A percentile compares a stretch with the other conserved stretches of the same genome.
These are phyloP conservation scores for Botia almorhae DNA, from an alignment of 2,797 vertebrate species.

Conservation along the genomic window DNA sequence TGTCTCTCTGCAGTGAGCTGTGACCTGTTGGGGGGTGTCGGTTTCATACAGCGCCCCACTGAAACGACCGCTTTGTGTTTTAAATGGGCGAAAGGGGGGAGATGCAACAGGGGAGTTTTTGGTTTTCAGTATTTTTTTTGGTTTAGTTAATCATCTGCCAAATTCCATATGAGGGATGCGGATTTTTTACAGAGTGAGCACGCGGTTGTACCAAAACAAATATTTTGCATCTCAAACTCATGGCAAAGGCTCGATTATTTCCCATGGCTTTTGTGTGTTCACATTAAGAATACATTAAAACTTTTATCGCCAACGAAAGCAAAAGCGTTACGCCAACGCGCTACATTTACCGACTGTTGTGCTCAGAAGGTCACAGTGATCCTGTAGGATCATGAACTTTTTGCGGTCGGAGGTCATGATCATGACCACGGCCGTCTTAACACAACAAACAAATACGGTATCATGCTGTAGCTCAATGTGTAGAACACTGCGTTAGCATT, in stretches of 20 bases:
- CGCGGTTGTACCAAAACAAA: constrained; percentile 49
- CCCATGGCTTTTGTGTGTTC: constrained; percentile 7
- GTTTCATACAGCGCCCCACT: constrained; percentile 38
- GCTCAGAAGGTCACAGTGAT: constrained; percentile 83
- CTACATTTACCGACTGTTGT: constrained; percentile 83
- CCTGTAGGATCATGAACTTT: constrained; percentile 85
- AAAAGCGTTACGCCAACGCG: neutral
- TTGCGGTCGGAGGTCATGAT: constrained; percentile 84
- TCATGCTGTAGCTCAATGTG: neutral
- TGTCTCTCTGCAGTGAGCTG: constrained; percentile 46
- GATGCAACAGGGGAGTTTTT: constrained; percentile 25
- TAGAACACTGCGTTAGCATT: too few relatives aligned
- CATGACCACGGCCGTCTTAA: constrained; percentile 83
- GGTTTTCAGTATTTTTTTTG: too few relatives aligned
- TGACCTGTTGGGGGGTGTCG: constrained; percentile 45
- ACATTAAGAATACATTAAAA: constrained; percentile 39
- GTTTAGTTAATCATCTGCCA: constrained; percentile 22
- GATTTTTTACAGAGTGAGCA: constrained; percentile 5
- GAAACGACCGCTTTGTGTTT: constrained; percentile 46
- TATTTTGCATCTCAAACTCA: constrained; percentile 43
- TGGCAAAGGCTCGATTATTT: constrained; percentile 19
- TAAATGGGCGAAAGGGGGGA: constrained; percentile 29
- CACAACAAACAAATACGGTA: constrained; percentile 30
- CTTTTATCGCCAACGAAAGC: constrained; percentile 45
- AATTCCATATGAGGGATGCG: neutral